phyloP scores from a whole-genome alignment of 2,888 invertebrate species.

The Lamellibrachia columna region DNA sequence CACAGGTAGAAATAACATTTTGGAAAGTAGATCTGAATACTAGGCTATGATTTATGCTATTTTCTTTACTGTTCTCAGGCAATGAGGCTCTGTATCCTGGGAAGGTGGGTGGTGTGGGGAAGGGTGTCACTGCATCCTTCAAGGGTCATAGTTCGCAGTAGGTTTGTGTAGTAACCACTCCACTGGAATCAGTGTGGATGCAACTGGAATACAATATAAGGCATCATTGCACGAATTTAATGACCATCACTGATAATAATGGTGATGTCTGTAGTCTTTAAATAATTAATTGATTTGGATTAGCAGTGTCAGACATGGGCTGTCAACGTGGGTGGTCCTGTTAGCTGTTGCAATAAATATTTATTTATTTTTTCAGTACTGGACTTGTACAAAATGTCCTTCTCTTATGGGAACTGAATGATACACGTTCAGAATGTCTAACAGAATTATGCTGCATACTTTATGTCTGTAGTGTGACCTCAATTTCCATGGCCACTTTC shows the following conservation, averaged over 20 bases:
- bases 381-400: neutral
- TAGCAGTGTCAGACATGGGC: no score
- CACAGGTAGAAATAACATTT: neutral
- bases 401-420: neutral
- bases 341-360: neutral
- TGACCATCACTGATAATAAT: no score
- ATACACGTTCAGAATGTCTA: neutral
- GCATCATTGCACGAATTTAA: no score
- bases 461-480: neutral
- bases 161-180: no score
- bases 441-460: neutral
- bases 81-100: neutral
- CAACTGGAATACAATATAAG: no score
- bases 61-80: no score
- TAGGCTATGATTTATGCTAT: neutral
- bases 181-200: no score
- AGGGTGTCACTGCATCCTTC: no score
- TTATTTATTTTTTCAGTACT: neutral
- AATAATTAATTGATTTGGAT: no score
- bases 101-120: no score
- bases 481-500: neutral
- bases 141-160: no score
- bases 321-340: neutral
- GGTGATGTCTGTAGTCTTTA: no score
- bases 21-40: neutral